Evolutionary conservation across 1,140 invertebrate species (phyloP).

Genomic region (Drosophila persimilis): DNA sequence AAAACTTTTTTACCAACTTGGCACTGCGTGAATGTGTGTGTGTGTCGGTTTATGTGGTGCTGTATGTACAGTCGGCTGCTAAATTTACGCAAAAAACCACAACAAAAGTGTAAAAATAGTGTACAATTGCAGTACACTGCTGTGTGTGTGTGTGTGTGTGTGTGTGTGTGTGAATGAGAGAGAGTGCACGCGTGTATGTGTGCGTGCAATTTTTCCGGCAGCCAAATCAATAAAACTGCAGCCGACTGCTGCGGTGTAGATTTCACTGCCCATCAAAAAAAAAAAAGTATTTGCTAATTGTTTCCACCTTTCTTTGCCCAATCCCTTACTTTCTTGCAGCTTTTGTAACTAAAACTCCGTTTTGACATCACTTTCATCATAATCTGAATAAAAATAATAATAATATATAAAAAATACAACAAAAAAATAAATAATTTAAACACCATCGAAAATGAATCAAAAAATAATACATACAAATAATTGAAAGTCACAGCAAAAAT

Average conservation of each 20-base stretch:
- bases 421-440: conserved; percentile 65
- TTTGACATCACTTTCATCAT: conserved; percentile 83
- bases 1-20: conserved; percentile 61
- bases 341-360: conserved; percentile 91
- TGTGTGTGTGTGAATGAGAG: conserved; percentile 14
- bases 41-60: conserved; percentile 17
- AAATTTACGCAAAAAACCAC: conserved; percentile 63
- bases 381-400: conserved; percentile 82
- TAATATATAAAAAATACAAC: conserved; percentile 67
- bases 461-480: conserved; percentile 72
- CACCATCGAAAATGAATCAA: conserved; percentile 82
- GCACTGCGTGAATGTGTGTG: conserved; percentile 32
- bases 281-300: conserved; percentile 29
- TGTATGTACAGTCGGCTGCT: conserved; percentile 67
- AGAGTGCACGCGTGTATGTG: conserved; percentile 41
- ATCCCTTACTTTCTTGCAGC: conserved; percentile 84
- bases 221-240: conserved; percentile 76
- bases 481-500: conserved; percentile 58
- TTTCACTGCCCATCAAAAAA: conserved; percentile 48
- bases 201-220: conserved; percentile 64
- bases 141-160: conserved; percentile 34
- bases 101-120: conserved; percentile 77
- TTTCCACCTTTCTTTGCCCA: conserved; percentile 32
- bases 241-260: conserved; percentile 61
- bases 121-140: conserved; percentile 52